phyloP scores from a whole-genome alignment of 2,888 invertebrate species.

The Scaptomyza tumidula region DNA sequence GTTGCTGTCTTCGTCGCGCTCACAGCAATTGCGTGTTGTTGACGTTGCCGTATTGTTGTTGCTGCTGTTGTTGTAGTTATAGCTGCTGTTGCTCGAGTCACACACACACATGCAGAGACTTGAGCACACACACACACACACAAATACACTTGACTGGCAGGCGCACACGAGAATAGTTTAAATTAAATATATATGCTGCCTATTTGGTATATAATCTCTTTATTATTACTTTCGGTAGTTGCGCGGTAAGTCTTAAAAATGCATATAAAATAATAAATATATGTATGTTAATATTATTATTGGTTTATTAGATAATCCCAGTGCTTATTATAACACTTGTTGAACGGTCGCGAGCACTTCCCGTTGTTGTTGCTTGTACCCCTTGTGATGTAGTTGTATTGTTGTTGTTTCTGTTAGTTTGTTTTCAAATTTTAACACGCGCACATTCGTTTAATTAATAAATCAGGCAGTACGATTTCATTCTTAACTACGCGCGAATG shows the following conservation, averaged over 20 bases:
- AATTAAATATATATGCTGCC: constrained; percentile 57
- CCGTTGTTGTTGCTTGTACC: constrained; percentile 44
- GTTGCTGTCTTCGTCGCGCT: constrained; percentile 81
- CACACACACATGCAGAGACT: constrained; percentile 55
- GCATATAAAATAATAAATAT: constrained; percentile 14
- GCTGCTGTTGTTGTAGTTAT: constrained; percentile 47
- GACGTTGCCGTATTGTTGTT: constrained; percentile 72
- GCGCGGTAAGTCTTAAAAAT: constrained; percentile 25
- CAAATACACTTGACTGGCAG: constrained; percentile 52
- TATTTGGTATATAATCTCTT: constrained; percentile 54
- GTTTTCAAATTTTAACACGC: constrained; percentile 51
- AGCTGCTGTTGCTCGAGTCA: constrained; percentile 63
- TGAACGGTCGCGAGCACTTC: constrained; percentile 65
- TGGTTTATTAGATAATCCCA: constrained; percentile 77
- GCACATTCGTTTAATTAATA: constrained; percentile 54
- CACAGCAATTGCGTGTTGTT: constrained; percentile 72
- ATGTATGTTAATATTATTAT: constrained; percentile 39
- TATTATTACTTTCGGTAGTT: constrained; percentile 41
- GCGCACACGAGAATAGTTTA: constrained; percentile 49
- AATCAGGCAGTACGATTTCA: constrained; percentile 33
- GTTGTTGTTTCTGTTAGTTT: constrained; percentile 60
- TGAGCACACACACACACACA: constrained; percentile 31
- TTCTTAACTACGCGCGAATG: constrained; percentile 24
- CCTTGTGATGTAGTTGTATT: constrained; percentile 37
- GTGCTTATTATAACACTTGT: constrained; percentile 67